These are phyloP conservation scores for Limnephilus auricula DNA, from an alignment of 2,888 invertebrate species.

Conservation along the genomic window DNA sequence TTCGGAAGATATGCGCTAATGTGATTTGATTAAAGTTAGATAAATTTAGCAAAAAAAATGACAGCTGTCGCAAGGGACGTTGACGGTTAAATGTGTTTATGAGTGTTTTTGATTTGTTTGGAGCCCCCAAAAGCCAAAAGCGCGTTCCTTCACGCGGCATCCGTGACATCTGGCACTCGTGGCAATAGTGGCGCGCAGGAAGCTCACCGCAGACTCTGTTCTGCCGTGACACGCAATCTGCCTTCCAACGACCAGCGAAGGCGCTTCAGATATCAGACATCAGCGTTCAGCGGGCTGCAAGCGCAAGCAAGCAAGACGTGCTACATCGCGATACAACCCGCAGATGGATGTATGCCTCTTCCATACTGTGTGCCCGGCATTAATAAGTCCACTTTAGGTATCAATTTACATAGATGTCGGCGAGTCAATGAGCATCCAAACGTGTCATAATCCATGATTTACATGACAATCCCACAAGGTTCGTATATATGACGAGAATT, in stretches of 20 bases:
- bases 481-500: not conserved
- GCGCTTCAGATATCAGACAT: not conserved
- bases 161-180: slow-evolving; percentile 7
- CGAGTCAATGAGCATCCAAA: not conserved
- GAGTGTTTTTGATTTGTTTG: not conserved
- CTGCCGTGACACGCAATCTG: slow-evolving; percentile 12
- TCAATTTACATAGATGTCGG: not conserved
- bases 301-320: not conserved
- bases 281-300: not conserved
- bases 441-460: not conserved
- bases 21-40: not conserved
- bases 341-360: too few relatives aligned
- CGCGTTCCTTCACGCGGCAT: slow-evolving; percentile 11
- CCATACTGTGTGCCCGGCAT: not conserved
- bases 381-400: not conserved
- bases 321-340: not conserved
- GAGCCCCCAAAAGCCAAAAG: not conserved
- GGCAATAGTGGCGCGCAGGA: not conserved
- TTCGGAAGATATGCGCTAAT: not conserved
- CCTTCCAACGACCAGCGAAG: not conserved
- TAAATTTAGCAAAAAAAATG: not conserved
- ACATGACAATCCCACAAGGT: not conserved
- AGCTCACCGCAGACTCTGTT: not conserved
- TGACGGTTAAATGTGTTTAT: too few relatives aligned
- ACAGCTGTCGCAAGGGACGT: not conserved